phyloP scores from a whole-genome alignment of 2,797 vertebrate species.

The Hemibagrus guttatus region DNA sequence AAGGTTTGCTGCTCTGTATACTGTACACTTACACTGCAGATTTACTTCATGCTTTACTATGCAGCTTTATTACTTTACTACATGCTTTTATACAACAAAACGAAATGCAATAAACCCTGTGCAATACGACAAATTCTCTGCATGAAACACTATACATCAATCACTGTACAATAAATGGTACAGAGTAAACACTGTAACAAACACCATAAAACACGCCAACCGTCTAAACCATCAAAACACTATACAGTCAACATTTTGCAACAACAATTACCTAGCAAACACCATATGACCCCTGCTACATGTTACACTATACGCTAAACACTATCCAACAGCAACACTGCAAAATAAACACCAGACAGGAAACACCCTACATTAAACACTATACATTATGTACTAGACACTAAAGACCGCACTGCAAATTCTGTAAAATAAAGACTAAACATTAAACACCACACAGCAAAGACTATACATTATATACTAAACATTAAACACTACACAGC shows the following conservation, averaged over 20 bases:
- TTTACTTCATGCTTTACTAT: neutral
- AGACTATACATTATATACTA: no score
- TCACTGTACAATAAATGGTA: neutral
- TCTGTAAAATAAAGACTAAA: neutral
- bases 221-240: neutral
- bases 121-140: no score
- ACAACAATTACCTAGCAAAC: neutral
- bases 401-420: neutral
- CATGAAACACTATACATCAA: neutral
- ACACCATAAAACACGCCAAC: neutral
- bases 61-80: neutral
- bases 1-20: slow-evolving; percentile 60
- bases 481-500: neutral
- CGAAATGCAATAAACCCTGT: neutral
- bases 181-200: neutral
- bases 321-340: neutral
- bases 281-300: neutral
- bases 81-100: neutral
- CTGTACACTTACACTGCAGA: neutral
- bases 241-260: neutral
- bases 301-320: neutral
- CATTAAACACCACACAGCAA: neutral
- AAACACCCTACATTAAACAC: neutral
- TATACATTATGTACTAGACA: neutral
- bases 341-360: no score